Evolutionary conservation across 2,113 vertebrate species (phyloP).

Genomic region (Camelus bactrianus): DNA sequence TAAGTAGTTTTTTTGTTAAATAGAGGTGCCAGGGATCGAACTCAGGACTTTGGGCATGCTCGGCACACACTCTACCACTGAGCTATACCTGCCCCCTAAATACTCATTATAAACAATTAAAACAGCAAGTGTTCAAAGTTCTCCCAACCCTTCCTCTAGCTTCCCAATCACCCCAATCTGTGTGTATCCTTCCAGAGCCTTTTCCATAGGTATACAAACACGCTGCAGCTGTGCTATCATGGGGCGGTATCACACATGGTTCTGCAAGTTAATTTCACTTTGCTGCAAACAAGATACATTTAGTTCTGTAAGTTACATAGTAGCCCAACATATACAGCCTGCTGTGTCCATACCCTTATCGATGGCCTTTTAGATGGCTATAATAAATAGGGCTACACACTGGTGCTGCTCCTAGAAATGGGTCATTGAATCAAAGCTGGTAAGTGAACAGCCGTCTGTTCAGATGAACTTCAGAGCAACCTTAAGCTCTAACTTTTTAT

Average conservation of each 20-base stretch:
- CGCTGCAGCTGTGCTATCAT: neutral
- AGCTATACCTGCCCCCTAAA: neutral
- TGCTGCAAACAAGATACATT: neutral
- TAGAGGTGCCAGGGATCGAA: too few species aligned
- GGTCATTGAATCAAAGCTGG: neutral
- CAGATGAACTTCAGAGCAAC: neutral
- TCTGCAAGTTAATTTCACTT: neutral
- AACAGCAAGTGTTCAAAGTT: neutral
- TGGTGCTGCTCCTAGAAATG: neutral
- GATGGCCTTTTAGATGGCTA: neutral
- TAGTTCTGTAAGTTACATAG: neutral
- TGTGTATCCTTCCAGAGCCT: neutral
- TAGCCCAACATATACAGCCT: neutral
- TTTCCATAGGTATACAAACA: neutral
- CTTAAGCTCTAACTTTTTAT: neutral
- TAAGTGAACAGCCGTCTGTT: neutral
- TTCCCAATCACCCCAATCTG: neutral
- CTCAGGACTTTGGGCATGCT: too few species aligned
- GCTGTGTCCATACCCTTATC: neutral
- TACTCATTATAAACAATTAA: neutral
- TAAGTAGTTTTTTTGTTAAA: too few species aligned
- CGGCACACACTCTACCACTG: too few species aligned
- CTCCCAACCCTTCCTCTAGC: neutral
- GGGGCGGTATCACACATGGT: neutral
- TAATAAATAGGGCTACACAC: neutral